Evolutionary conservation across 2,113 vertebrate species (phyloP).

Genomic region (Elephas maximus): DNA sequence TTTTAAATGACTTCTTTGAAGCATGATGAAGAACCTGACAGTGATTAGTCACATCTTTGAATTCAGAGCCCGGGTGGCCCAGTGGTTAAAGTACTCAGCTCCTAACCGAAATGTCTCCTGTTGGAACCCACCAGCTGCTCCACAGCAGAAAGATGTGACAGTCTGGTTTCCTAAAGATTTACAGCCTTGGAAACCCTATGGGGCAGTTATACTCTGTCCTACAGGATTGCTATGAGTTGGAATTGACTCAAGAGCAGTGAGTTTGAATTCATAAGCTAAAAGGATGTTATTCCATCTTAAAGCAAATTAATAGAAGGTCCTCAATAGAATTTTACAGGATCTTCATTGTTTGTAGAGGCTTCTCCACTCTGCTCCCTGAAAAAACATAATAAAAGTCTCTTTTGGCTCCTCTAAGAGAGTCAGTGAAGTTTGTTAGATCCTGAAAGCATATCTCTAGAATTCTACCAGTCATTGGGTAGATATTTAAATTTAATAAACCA

Average conservation of each 20-base stretch:
- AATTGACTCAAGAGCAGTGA: no score
- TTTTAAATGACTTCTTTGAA: slow-evolving; percentile 25
- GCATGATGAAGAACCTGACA: neutral
- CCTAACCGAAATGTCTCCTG: no score
- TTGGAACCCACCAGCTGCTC: no score
- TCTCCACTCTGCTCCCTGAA: no score
- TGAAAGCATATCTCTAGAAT: neutral
- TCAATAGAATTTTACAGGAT: neutral
- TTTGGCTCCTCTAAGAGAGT: neutral
- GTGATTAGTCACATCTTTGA: neutral
- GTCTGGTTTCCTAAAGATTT: no score
- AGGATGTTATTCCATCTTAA: neutral
- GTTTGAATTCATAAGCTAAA: neutral
- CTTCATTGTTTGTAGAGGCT: neutral
- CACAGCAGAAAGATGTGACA: no score
- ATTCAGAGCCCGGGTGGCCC: neutral
- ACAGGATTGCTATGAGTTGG: no score
- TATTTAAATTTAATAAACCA: neutral
- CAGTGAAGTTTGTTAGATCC: neutral
- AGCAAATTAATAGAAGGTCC: neutral
- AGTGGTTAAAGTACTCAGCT: no score
- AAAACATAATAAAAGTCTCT: neutral
- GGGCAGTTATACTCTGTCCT: no score
- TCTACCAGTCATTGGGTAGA: neutral
- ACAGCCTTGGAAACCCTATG: no score